Evolutionary conservation across 2,888 invertebrate genomes (phyloP).

Genomic region (Pammene aurita): DNA sequence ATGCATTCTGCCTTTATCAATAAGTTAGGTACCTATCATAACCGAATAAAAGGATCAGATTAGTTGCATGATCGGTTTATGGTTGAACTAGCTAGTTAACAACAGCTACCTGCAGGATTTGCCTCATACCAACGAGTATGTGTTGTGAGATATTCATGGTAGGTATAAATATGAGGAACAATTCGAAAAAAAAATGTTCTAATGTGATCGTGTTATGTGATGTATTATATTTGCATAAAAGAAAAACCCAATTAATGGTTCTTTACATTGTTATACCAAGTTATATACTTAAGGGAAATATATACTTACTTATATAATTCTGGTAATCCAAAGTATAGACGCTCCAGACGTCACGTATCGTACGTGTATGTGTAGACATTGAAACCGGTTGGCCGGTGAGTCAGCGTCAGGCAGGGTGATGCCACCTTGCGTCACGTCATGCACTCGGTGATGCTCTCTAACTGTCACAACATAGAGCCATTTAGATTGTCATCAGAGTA

Average conservation of each 20-base stretch:
- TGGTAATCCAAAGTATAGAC: conserved; percentile 3
- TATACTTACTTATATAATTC: no score
- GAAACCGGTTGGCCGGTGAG: conserved; percentile 20
- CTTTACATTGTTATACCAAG: not conserved
- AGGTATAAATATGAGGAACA: no score
- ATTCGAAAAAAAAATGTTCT: no score
- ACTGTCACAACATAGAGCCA: not conserved
- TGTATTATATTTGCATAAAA: no score
- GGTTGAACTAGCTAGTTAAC: not conserved
- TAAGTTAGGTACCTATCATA: no score
- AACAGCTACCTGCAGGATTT: no score
- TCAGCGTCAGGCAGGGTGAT: conserved; percentile 15
- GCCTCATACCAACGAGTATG: not conserved
- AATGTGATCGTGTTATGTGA: no score
- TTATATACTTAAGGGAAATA: not conserved
- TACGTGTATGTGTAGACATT: not conserved
- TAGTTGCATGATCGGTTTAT: not conserved
- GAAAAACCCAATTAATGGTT: no score
- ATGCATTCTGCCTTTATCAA: not conserved
- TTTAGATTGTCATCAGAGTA: not conserved
- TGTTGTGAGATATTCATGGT: no score
- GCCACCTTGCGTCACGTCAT: conserved; percentile 12
- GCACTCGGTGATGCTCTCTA: not conserved
- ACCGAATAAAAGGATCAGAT: not conserved
- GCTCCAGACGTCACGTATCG: conserved; percentile 11